A percentile compares a stretch with the other conserved stretches of the same genome.
These are phyloP conservation scores for Thalassophryne amazonica DNA, from an alignment of 2,797 vertebrate species.

Conservation along the genomic window DNA sequence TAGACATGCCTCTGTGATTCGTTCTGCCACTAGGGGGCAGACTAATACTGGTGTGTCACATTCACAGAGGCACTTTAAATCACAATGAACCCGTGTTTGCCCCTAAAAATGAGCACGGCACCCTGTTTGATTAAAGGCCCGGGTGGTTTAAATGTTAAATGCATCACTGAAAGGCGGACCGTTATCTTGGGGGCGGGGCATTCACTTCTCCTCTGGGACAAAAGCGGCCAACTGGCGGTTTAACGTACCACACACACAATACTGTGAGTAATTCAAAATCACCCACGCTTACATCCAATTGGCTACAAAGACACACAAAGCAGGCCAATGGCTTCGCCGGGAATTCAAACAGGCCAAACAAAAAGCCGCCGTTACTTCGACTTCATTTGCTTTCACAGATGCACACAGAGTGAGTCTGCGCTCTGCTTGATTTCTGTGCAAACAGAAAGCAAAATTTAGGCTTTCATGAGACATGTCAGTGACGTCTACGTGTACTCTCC, in stretches of 20 bases:
- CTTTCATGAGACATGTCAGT: too few relatives aligned
- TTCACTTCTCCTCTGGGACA: constrained; percentile 39
- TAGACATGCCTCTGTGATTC: background rate
- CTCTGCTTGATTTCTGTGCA: too few relatives aligned
- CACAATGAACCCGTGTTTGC: constrained; percentile 30
- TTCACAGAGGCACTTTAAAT: constrained; percentile 4
- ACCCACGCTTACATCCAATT: constrained; percentile 39
- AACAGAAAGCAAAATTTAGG: too few relatives aligned
- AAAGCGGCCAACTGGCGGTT: constrained; percentile 45
- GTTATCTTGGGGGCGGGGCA: constrained; percentile 35
- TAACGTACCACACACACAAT: constrained; percentile 39
- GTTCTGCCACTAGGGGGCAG: constrained; percentile 56
- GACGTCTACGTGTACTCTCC: too few relatives aligned
- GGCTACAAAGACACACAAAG: constrained; percentile 20
- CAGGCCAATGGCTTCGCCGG: constrained; percentile 41
- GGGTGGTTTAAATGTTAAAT: constrained; percentile 69
- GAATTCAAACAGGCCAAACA: constrained; percentile 49
- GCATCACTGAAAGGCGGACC: constrained; percentile 39
- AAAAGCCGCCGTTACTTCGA: constrained; percentile 18
- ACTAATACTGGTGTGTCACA: constrained; percentile 29
- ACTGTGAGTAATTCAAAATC: constrained; percentile 42
- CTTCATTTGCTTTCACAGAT: constrained; percentile 37
- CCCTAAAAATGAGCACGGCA: constrained; percentile 29
- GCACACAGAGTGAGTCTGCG: too few relatives aligned
- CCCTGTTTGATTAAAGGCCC: constrained; percentile 19